phyloP scores from a whole-genome alignment of 2,888 invertebrate species.

The Oxystoma pomonae region DNA sequence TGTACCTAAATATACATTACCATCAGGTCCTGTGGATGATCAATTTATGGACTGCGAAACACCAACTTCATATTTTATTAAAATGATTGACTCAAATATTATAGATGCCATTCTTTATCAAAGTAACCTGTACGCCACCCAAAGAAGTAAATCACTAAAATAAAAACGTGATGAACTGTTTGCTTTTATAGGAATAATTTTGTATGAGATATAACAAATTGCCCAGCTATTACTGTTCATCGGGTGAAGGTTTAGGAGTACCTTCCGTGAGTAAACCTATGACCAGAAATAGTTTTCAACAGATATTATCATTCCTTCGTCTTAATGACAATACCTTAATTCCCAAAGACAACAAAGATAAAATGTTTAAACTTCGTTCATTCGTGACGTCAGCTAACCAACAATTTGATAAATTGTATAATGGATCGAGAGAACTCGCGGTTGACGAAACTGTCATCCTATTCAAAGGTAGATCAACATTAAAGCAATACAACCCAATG shows the following conservation, averaged over 20 bases:
- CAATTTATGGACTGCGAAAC: not conserved
- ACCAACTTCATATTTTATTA: constrained; percentile 5
- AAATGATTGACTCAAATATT: not conserved
- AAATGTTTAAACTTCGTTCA: constrained; percentile 7
- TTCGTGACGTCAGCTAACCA: not conserved
- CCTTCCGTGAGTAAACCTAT: not conserved
- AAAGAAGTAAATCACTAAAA: constrained; percentile 11
- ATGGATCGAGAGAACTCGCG: constrained; percentile 6
- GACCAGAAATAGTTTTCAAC: not conserved
- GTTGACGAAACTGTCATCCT: constrained; percentile 22
- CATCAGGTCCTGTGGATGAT: not conserved
- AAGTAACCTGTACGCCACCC: constrained; percentile 9
- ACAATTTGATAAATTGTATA: constrained; percentile 3
- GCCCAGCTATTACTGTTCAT: constrained; percentile 10
- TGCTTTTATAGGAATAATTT: constrained; percentile 10
- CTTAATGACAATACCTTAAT: constrained; percentile 16
- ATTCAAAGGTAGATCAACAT: constrained; percentile 20
- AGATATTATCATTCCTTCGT: constrained; percentile 13
- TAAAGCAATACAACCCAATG: constrained; percentile 18
- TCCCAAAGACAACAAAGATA: constrained; percentile 10
- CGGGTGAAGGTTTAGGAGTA: constrained; percentile 1
- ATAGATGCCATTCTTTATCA: constrained; percentile 6
- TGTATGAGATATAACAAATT: constrained; percentile 9
- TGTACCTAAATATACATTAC: not conserved
- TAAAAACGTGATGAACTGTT: not conserved